Evolutionary conservation across 2,797 vertebrate species (phyloP).

Genomic region (Danionella dracula): DNA sequence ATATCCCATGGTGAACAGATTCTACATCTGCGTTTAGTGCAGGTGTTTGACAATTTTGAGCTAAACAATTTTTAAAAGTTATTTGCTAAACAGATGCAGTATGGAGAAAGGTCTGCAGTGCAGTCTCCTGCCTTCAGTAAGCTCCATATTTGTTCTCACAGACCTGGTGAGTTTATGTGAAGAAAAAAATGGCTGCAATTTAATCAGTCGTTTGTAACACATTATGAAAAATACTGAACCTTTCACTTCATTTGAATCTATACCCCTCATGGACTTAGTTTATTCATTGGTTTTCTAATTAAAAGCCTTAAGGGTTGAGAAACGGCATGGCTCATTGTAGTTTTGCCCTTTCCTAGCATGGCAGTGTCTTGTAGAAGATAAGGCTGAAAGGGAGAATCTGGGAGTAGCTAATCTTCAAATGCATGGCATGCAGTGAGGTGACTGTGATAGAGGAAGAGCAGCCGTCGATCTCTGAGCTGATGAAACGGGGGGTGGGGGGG

Average conservation of each 20-base stretch:
- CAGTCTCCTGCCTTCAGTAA: too few relatives aligned
- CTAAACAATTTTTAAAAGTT: too few relatives aligned
- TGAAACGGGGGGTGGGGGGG: slow-evolving; percentile 54
- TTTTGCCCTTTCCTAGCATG: slow-evolving; percentile 3
- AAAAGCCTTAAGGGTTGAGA: background rate
- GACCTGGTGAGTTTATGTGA: too few relatives aligned
- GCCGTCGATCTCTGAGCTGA: slow-evolving; percentile 59
- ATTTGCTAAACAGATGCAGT: too few relatives aligned
- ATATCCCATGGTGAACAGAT: too few relatives aligned
- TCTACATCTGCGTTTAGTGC: too few relatives aligned
- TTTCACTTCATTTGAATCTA: background rate
- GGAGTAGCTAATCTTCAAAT: slow-evolving; percentile 38
- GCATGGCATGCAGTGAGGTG: slow-evolving; percentile 25
- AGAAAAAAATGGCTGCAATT: too few relatives aligned
- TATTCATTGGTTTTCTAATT: slow-evolving; percentile 12
- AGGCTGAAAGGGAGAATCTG: slow-evolving; percentile 24
- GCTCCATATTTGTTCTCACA: too few relatives aligned
- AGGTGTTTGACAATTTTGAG: too few relatives aligned
- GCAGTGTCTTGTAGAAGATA: slow-evolving; percentile 5
- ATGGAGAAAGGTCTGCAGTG: too few relatives aligned
- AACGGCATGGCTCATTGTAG: background rate
- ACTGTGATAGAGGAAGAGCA: slow-evolving; percentile 41
- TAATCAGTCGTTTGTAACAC: too few relatives aligned
- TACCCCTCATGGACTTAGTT: background rate
- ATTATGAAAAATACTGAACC: too few relatives aligned